These are phyloP conservation scores for Coturnix japonica DNA, from an alignment of 2,113 vertebrate species.

Conservation along the genomic window DNA sequence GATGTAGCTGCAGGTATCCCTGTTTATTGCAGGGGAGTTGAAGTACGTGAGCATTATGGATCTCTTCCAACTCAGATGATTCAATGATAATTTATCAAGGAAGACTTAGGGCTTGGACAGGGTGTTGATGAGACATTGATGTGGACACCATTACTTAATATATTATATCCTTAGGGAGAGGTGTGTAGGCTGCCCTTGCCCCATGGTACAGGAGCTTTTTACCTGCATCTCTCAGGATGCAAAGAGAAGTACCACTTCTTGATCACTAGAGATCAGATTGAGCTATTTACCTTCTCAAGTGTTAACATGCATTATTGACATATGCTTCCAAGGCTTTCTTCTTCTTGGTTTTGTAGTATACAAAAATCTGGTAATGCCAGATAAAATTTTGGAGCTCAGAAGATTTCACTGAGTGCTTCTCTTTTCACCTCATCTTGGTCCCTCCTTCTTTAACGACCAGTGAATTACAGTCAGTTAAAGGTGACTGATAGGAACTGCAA, in stretches of 20 bases:
- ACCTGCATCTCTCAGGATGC: background rate
- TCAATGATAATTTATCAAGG: background rate
- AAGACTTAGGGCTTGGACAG: background rate
- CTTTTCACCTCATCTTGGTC: background rate
- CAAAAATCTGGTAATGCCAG: background rate
- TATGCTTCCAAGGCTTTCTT: background rate
- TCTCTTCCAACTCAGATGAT: no score
- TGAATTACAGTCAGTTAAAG: conserved; percentile 83
- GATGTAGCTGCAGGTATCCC: no score
- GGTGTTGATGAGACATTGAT: background rate
- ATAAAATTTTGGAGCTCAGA: background rate
- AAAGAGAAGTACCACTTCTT: background rate
- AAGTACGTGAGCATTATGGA: no score
- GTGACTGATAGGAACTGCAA: conserved; percentile 81
- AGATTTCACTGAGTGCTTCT: background rate
- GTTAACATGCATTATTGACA: background rate
- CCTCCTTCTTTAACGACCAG: conserved; percentile 77
- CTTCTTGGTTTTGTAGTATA: background rate
- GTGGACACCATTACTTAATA: background rate
- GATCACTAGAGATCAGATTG: background rate
- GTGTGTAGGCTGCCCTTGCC: background rate
- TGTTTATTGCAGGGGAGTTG: no score
- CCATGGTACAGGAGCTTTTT: fast-evolving
- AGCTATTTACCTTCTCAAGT: background rate
- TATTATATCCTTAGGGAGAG: background rate